Percentiles rank a stretch among this genome's conserved stretches.
Conservation (phyloP, 1,140 invertebrate species). For the Brachionus koreanus region DNA sequence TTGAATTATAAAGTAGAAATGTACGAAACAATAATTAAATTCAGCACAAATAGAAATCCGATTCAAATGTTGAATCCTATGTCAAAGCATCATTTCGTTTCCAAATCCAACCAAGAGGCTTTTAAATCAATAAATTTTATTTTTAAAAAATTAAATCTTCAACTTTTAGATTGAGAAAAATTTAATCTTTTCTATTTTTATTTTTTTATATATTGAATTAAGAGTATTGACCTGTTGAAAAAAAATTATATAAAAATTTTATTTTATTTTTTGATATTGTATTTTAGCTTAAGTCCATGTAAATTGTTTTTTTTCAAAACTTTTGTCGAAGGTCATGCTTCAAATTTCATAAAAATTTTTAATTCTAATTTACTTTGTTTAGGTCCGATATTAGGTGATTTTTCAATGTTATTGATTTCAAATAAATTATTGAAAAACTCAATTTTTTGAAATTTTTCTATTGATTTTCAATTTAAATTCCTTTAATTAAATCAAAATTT, state of each 20-base stretch:
- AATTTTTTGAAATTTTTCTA: neutral
- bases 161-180: conserved; percentile 1
- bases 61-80: neutral
- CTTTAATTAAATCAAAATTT: too few species aligned
- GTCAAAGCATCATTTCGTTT: neutral
- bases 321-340: neutral
- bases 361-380: neutral
- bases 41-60: conserved; percentile 33
- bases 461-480: too few species aligned
- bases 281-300: neutral
- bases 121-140: conserved; percentile 28
- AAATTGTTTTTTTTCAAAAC: neutral
- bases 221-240: neutral
- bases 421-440: neutral
- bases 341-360: neutral
- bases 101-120: conserved; percentile 25
- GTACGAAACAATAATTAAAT: conserved; percentile 21
- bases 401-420: neutral
- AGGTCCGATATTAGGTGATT: neutral
- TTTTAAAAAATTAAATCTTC: conserved; percentile 31
- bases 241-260: neutral
- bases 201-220: neutral
- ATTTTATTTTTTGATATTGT: neutral
- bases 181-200: too few species aligned
- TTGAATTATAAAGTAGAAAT: conserved; percentile 32